Evolutionary conservation across 2,888 invertebrate species (phyloP), one percentile per base, ranked within the genome.

Genomic region (Athalia rosae): DNA sequence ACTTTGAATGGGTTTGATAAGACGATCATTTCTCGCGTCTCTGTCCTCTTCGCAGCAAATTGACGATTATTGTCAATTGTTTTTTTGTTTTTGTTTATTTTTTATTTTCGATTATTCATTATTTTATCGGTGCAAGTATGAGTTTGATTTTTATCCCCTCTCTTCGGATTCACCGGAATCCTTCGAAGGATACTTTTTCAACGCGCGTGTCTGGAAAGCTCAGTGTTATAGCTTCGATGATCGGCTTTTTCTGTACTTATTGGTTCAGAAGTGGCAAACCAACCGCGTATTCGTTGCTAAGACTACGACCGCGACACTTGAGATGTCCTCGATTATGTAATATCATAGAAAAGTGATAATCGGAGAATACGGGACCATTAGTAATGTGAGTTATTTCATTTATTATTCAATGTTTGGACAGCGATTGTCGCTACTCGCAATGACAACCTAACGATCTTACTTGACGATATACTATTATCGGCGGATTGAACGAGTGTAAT

Each of bases 241-340:
- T 15, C 13, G 15, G n/a, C 45, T 71, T 43, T 45, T 15, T 28
- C 28, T 28, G 28, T 28, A 58, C 58, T 45, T 71, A 15, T 71
- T 71, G 71, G 71, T 58, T 71, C 13, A 58, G 45, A 50, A 58
- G 58, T 71, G n/a, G 53, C 53, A 53, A 71, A 71, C 71, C 71
- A 45, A 58, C 43, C n/a, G 41, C n/a, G 41, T 71, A 71, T 45
- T 71, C 71, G 71, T 71, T 58, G 45, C 71, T 71, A 58, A 56
- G 71, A 71, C 71, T 13, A 71, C 71, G 71, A 43, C 71, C 43
- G 45, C 58, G 71, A 58, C 58, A 58, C 58, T 41, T 9, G 58
- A 56, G 7, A 13, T 45, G 7, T 71, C n/a, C 56, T 56, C 56
- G 15, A 71, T 15, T 67, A 7, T n/a, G n/a, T 8, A 43, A 45